These are phyloP conservation scores for Corythornis leucogaster DNA, from an alignment of 2,797 vertebrate species.

Conservation along the genomic window DNA sequence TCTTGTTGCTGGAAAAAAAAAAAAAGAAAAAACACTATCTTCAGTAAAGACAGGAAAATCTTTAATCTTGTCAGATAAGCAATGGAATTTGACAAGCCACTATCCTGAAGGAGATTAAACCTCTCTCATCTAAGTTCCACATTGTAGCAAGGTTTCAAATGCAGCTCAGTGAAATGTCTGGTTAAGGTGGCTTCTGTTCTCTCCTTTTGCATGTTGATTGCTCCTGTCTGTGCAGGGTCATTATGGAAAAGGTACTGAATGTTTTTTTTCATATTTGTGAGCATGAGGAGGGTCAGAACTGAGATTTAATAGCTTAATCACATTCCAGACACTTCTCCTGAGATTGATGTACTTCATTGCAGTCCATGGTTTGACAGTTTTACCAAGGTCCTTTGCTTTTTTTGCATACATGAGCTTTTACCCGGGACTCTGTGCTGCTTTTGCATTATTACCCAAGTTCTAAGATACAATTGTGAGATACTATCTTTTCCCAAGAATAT, in stretches of 20 bases:
- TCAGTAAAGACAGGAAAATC: background rate
- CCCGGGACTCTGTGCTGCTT: background rate
- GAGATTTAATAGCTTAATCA: background rate
- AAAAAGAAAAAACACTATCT: background rate
- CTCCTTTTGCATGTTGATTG: background rate
- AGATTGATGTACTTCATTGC: background rate
- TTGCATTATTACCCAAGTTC: background rate
- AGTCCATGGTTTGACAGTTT: background rate
- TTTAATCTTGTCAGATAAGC: background rate
- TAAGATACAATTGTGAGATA: background rate
- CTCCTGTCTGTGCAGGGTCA: background rate
- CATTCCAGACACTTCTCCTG: background rate
- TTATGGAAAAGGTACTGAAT: background rate
- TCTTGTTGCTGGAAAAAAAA: background rate
- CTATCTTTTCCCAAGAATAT: background rate
- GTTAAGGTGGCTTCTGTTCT: background rate
- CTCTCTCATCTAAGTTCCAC: background rate
- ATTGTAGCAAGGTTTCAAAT: background rate
- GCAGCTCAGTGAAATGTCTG: background rate
- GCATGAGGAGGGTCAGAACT: background rate
- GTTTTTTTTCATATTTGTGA: background rate
- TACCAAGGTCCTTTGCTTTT: background rate
- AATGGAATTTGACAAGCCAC: background rate
- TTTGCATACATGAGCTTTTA: background rate
- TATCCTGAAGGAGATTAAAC: background rate